These are phyloP conservation scores for Tuberolachnus salignus DNA, from an alignment of 2,888 invertebrate species.

Conservation along the genomic window DNA sequence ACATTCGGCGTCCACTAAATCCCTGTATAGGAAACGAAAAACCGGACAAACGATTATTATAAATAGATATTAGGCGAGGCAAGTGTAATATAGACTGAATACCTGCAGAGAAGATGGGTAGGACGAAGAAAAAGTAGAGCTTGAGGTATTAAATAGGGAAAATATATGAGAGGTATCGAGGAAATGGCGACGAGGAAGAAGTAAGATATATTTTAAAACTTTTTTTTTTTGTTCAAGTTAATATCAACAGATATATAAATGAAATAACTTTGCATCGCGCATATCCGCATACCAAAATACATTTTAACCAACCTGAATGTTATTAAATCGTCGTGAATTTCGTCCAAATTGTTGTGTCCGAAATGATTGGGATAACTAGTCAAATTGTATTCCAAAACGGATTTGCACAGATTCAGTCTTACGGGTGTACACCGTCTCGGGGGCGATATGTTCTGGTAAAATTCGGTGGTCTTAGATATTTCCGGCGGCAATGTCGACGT, in stretches of 20 bases:
- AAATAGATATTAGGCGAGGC: no score
- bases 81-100: no score
- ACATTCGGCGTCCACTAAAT: slow-evolving; percentile 89
- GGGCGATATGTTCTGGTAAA: slow-evolving; percentile 66
- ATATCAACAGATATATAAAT: neutral
- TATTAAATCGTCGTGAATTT: slow-evolving; percentile 77
- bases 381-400: slow-evolving; percentile 70
- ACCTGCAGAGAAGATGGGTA: no score
- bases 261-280: no score
- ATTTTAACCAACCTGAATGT: slow-evolving; percentile 68
- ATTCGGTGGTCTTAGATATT: slow-evolving; percentile 36
- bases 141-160: no score
- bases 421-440: slow-evolving; percentile 71
- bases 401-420: slow-evolving; percentile 72
- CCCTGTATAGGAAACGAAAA: slow-evolving; percentile 65
- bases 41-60: neutral
- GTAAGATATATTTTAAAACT: no score
- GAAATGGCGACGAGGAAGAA: no score
- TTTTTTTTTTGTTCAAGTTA: neutral
- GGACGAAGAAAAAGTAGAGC: no score
- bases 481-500: slow-evolving; percentile 29
- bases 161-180: no score
- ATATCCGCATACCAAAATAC: neutral
- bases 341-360: slow-evolving; percentile 70
- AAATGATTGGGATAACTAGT: slow-evolving; percentile 85